These are phyloP conservation scores for Myopa tessellatipennis DNA, from an alignment of 2,888 invertebrate genomes.

Conservation along the genomic window DNA sequence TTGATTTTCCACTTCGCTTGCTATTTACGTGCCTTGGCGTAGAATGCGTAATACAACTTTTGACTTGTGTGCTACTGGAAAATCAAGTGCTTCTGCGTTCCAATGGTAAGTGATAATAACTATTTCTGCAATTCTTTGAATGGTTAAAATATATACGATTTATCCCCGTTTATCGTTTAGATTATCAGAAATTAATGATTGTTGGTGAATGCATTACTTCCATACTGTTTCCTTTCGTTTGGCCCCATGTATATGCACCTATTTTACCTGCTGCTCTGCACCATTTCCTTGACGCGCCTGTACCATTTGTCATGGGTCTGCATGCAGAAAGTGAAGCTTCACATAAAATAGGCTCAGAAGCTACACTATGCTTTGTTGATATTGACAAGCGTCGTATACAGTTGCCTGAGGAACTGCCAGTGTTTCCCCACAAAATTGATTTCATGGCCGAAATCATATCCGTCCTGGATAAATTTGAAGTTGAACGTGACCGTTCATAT, in stretches of 20 bases:
- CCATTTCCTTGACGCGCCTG: conserved; percentile 98
- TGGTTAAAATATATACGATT: not conserved
- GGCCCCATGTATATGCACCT: conserved; percentile 99
- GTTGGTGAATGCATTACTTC: conserved; percentile 94
- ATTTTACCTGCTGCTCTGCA: conserved; percentile 94
- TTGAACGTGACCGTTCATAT: conserved; percentile 65
- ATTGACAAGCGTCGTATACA: conserved; percentile 93
- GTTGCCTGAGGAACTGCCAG: conserved; percentile 93
- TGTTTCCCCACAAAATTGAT: conserved; percentile 89
- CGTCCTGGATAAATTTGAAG: conserved; percentile 78
- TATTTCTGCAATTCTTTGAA: not conserved
- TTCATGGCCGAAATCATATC: conserved; percentile 87
- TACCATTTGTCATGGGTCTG: conserved; percentile 98
- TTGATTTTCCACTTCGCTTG: conserved; percentile 91
- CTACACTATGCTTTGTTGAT: conserved; percentile 94
- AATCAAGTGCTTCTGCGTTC: conserved; percentile 96
- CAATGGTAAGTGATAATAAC: conserved; percentile 74
- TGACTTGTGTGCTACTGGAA: conserved; percentile 94
- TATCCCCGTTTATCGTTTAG: conserved; percentile 68
- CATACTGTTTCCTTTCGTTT: conserved; percentile 92
- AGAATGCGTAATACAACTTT: conserved; percentile 91
- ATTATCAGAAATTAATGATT: conserved; percentile 94
- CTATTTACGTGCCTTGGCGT: conserved; percentile 91
- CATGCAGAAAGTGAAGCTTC: conserved; percentile 74
- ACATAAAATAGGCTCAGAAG: conserved; percentile 80